These are phyloP conservation scores for Acanthoscelides obtectus DNA, from an alignment of 2,888 invertebrate species.

Conservation along the genomic window DNA sequence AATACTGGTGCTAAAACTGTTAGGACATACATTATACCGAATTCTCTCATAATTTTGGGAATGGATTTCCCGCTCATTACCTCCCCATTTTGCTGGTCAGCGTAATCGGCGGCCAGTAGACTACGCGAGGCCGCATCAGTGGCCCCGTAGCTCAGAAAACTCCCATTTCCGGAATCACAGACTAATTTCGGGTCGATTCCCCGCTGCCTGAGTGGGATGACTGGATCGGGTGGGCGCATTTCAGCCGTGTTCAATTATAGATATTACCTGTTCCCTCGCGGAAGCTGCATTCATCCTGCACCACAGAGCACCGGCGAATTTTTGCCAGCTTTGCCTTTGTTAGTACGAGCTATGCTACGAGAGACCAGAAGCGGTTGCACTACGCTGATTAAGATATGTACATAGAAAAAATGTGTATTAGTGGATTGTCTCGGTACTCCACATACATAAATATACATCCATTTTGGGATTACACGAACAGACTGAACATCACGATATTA, in stretches of 20 bases:
- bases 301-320: not conserved
- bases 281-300: not conserved
- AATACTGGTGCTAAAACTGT: too few species aligned
- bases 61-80: not conserved
- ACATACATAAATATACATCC: too few species aligned
- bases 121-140: not conserved
- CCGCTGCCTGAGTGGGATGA: constrained; percentile 7
- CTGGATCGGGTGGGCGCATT: constrained; percentile 22
- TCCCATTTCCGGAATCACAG: constrained; percentile 33
- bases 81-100: not conserved
- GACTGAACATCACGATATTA: too few species aligned
- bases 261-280: constrained; percentile 16
- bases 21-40: too few species aligned
- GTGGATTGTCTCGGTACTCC: too few species aligned
- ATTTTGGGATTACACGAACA: too few species aligned
- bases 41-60: not conserved
- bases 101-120: not conserved
- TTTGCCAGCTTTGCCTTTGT: not conserved
- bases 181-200: constrained; percentile 33
- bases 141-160: constrained; percentile 31
- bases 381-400: too few species aligned
- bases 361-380: not conserved
- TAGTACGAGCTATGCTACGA: too few species aligned
- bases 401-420: too few species aligned
- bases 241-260: constrained; percentile 24